phyloP scores from a whole-genome alignment of 2,888 invertebrate genomes.

The Lydus trimaculatus region DNA sequence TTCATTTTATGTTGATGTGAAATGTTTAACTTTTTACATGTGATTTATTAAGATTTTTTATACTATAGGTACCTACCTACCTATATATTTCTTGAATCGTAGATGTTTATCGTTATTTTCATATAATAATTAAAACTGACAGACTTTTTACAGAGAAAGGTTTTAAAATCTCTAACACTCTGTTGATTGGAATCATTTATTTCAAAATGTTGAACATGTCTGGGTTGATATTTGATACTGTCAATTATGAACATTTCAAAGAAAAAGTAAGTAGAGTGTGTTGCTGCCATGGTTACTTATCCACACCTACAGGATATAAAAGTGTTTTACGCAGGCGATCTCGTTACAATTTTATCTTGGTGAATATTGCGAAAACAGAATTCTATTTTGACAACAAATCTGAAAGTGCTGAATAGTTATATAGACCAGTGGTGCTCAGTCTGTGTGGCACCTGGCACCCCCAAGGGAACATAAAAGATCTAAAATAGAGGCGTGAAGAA shows the following conservation, averaged over 20 bases:
- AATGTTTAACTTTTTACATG: neutral
- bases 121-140: neutral
- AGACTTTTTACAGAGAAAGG: neutral
- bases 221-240: neutral
- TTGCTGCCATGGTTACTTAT: slow-evolving; percentile 3
- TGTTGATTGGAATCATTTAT: neutral
- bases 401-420: neutral
- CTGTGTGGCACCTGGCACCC: too few species aligned
- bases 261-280: neutral
- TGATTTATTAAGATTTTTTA: neutral
- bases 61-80: too few species aligned
- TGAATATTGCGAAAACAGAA: slow-evolving; percentile 4
- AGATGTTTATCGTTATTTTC: neutral
- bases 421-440: too few species aligned
- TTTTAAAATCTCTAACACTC: neutral
- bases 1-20: neutral
- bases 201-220: neutral
- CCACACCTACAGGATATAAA: neutral
- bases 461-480: too few species aligned
- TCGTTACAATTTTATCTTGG: neutral
- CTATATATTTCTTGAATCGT: neutral
- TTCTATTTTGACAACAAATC: neutral
- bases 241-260: neutral
- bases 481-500: too few species aligned
- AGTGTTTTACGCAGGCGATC: neutral